Percentiles rank a stretch among this genome's conserved stretches.
Evolutionary conservation across 2,888 invertebrate species (phyloP).

Genomic region (Eucera pruinosa): DNA sequence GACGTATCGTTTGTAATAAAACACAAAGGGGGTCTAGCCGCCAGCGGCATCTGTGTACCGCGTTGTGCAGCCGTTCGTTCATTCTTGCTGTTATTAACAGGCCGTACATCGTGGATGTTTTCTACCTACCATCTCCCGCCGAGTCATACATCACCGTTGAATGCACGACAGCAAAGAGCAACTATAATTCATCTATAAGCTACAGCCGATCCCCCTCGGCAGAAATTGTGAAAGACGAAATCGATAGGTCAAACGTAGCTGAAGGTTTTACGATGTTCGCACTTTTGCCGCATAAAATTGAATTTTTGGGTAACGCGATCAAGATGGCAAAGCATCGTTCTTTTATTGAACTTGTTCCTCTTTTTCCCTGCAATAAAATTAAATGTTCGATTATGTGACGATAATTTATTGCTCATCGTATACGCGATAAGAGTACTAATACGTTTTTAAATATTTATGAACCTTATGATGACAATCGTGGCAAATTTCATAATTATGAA

Average conservation of each 20-base stretch:
- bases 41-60: conserved; percentile 80
- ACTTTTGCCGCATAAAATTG: conserved; percentile 52
- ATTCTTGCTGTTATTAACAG: conserved; percentile 80
- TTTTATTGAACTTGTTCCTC: neutral
- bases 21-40: conserved; percentile 82
- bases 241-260: conserved; percentile 76
- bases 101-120: conserved; percentile 79
- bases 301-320: conserved; percentile 38
- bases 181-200: conserved; percentile 82
- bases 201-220: conserved; percentile 71
- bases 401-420: neutral
- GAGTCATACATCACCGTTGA: conserved; percentile 82
- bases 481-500: too few relatives aligned
- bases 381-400: neutral
- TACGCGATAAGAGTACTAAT: neutral
- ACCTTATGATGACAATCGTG: too few relatives aligned
- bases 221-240: conserved; percentile 77
- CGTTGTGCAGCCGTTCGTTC: conserved; percentile 75
- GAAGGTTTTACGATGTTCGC: conserved; percentile 63
- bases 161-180: conserved; percentile 81
- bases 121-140: conserved; percentile 79
- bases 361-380: neutral
- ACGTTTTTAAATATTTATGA: too few relatives aligned
- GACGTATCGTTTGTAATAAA: conserved; percentile 84
- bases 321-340: conserved; percentile 1